A percentile compares a stretch with the other conserved stretches of the same genome.
Evolutionary conservation across 2,888 invertebrate species (phyloP).

Genomic region (Nephrotoma guestfalica): DNA sequence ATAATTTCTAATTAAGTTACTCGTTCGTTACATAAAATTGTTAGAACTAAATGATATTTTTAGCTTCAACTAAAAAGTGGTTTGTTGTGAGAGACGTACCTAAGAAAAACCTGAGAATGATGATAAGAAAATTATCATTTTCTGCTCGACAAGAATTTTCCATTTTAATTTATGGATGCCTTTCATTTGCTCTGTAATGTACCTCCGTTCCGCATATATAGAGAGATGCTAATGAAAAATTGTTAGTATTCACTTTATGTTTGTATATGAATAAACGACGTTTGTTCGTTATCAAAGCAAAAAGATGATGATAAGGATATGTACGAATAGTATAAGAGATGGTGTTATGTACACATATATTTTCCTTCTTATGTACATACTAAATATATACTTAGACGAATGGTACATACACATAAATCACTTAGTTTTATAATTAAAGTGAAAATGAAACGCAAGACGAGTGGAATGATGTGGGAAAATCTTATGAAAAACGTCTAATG

Average conservation of each 20-base stretch:
- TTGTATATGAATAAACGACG: background rate
- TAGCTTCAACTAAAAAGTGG: background rate
- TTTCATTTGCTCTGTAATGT: background rate
- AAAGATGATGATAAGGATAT: background rate
- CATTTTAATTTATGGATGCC: background rate
- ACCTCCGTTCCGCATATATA: background rate
- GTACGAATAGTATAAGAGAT: background rate
- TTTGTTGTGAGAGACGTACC: background rate
- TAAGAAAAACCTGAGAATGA: background rate
- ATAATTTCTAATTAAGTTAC: background rate
- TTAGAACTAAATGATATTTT: background rate
- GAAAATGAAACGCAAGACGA: background rate
- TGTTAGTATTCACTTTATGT: background rate
- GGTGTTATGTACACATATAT: background rate
- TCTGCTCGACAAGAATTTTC: background rate
- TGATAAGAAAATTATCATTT: background rate
- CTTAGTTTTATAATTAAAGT: background rate
- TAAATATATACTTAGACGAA: background rate
- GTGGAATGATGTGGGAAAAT: background rate
- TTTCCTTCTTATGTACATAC: background rate
- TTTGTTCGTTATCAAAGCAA: background rate
- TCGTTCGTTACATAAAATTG: background rate
- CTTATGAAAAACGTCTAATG: background rate
- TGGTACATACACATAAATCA: background rate
- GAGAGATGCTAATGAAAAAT: background rate